phyloP scores from a whole-genome alignment of 2,888 invertebrate genomes.

The Gastrophysa polygoni region DNA sequence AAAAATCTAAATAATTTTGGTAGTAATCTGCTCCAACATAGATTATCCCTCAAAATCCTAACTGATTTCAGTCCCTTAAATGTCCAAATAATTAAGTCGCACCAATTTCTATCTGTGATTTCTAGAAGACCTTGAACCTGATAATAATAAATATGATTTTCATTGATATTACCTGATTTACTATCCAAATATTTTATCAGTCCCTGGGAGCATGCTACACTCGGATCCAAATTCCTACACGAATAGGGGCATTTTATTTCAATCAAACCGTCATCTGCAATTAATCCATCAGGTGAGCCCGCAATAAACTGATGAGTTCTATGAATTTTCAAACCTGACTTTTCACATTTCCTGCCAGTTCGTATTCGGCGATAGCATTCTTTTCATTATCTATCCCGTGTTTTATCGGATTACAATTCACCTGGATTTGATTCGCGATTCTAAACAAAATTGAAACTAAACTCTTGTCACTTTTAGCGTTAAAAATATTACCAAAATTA shows the following conservation, averaged over 20 bases:
- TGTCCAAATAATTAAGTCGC: conserved; percentile 15
- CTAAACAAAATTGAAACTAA: background rate
- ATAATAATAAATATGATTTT: conserved; percentile 15
- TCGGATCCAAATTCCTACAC: conserved; percentile 1
- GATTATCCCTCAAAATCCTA: background rate
- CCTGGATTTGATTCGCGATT: background rate
- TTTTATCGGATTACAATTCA: background rate
- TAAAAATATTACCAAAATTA: background rate
- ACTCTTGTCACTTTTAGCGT: background rate
- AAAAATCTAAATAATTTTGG: conserved; percentile 4
- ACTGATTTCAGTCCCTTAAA: conserved; percentile 17
- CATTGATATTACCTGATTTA: background rate
- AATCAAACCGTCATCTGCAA: conserved; percentile 16
- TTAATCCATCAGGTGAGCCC: conserved; percentile 21
- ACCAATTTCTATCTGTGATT: conserved; percentile 14
- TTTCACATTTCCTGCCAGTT: background rate
- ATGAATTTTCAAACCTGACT: conserved; percentile 11
- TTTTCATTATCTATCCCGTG: background rate
- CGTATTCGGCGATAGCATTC: background rate
- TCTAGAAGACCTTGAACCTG: conserved; percentile 19
- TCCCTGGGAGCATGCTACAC: background rate
- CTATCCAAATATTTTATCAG: conserved; percentile 7
- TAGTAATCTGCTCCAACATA: background rate
- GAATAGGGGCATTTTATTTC: conserved; percentile 24
- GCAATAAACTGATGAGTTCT: conserved; percentile 19